A percentile compares a stretch with the other conserved stretches of the same genome.
These are phyloP conservation scores for Clarias platycephalus DNA, from an alignment of 2,797 vertebrate species.

Conservation along the genomic window DNA sequence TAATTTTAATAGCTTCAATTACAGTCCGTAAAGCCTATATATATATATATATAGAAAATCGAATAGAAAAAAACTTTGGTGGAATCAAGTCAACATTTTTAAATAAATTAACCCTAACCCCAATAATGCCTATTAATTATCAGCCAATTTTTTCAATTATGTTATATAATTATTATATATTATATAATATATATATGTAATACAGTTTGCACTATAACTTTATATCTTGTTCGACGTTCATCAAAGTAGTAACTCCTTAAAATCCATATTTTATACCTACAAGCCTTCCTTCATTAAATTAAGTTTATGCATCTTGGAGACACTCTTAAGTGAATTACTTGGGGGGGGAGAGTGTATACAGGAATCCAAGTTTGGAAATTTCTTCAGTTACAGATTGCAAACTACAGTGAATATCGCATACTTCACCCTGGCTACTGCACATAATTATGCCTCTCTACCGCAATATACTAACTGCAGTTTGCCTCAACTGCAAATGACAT, in stretches of 20 bases:
- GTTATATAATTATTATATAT: background rate
- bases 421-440: conserved; percentile 13
- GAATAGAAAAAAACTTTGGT: background rate
- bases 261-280: background rate
- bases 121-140: background rate
- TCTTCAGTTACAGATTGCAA: conserved; percentile 16
- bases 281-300: background rate
- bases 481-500: conserved; percentile 12
- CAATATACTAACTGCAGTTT: conserved; percentile 25
- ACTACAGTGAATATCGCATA: conserved; percentile 17
- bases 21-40: too few species aligned
- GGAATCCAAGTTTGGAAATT: conserved; percentile 4
- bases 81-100: background rate
- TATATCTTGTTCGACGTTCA: background rate
- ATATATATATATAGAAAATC: too few species aligned
- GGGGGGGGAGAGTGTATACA: background rate
- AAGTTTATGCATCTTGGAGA: background rate
- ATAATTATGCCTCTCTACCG: conserved; percentile 30
- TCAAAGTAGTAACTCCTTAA: background rate
- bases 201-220: background rate
- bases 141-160: background rate
- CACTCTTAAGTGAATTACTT: background rate
- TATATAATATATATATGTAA: too few species aligned
- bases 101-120: too few species aligned
- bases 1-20: background rate